phyloP scores from a whole-genome alignment of 2,888 invertebrate genomes.

The Pemphredon lugubris region DNA sequence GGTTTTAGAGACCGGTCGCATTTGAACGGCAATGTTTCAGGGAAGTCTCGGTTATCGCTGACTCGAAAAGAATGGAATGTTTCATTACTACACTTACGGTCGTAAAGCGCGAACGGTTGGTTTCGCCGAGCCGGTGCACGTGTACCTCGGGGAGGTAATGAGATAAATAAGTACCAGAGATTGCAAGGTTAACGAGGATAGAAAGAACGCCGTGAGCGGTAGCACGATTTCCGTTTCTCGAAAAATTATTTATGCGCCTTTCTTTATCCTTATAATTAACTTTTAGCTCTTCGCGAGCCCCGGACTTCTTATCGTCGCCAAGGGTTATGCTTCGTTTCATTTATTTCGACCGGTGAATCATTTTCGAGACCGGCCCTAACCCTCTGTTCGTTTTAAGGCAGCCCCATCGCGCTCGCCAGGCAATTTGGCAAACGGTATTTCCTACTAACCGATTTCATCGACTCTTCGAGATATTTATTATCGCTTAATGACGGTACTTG shows the following conservation, averaged over 20 bases:
- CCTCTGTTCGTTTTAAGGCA: neutral
- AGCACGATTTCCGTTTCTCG: slow-evolving; percentile 34
- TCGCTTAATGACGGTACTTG: slow-evolving; percentile 56
- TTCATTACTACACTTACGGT: slow-evolving; percentile 45
- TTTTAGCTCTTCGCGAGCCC: slow-evolving; percentile 14
- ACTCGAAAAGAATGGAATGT: slow-evolving; percentile 40
- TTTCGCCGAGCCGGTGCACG: slow-evolving; percentile 33
- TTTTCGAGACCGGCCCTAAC: neutral
- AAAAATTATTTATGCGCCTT: slow-evolving; percentile 34
- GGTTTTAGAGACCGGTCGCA: too few relatives aligned
- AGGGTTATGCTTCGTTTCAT: neutral
- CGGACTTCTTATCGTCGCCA: slow-evolving; percentile 10
- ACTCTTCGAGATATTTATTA: slow-evolving; percentile 55
- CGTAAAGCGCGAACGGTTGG: slow-evolving; percentile 45
- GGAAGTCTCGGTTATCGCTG: slow-evolving; percentile 16
- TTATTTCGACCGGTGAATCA: neutral
- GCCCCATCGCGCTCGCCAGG: neutral
- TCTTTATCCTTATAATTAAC: slow-evolving; percentile 46
- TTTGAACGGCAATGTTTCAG: too few relatives aligned
- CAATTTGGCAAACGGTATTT: slow-evolving; percentile 14
- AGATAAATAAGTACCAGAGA: slow-evolving; percentile 41
- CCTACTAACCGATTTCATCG: slow-evolving; percentile 24
- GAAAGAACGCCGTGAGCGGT: slow-evolving; percentile 13
- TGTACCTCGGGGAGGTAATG: slow-evolving; percentile 36
- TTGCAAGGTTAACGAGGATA: slow-evolving; percentile 51